These are phyloP conservation scores for Drosophila eohydei DNA, from an alignment of 2,888 invertebrate species.

Conservation along the genomic window DNA sequence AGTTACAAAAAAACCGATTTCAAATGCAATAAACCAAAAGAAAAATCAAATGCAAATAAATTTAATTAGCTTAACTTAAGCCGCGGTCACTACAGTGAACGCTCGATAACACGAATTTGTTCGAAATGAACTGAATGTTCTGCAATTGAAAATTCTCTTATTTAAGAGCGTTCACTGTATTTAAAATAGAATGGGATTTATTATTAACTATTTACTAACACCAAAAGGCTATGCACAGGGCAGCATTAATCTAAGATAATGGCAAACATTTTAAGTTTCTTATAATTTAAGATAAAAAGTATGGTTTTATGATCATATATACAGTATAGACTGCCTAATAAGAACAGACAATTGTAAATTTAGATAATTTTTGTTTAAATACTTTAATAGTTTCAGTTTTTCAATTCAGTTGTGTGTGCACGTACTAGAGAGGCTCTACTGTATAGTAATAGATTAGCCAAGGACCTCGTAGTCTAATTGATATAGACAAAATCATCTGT, in stretches of 20 bases:
- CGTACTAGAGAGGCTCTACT: background rate
- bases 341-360: background rate
- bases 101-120: background rate
- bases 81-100: slow-evolving; percentile 5
- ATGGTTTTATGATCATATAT: background rate
- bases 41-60: slow-evolving; percentile 24
- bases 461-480: background rate
- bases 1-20: slow-evolving; percentile 44
- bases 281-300: background rate
- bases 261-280: background rate
- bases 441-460: background rate
- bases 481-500: background rate
- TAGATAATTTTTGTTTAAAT: background rate
- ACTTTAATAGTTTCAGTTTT: background rate
- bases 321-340: background rate
- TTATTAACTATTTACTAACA: slow-evolving; percentile 45
- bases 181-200: slow-evolving; percentile 21
- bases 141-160: background rate
- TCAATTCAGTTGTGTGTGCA: background rate
- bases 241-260: background rate
- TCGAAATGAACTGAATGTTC: background rate
- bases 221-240: slow-evolving; percentile 31
- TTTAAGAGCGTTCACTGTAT: slow-evolving; percentile 11
- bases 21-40: slow-evolving; percentile 52
- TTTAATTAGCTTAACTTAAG: slow-evolving; percentile 34